Evolutionary conservation across 2,888 invertebrate species (phyloP).

Genomic region (Electrophaes corylata): DNA sequence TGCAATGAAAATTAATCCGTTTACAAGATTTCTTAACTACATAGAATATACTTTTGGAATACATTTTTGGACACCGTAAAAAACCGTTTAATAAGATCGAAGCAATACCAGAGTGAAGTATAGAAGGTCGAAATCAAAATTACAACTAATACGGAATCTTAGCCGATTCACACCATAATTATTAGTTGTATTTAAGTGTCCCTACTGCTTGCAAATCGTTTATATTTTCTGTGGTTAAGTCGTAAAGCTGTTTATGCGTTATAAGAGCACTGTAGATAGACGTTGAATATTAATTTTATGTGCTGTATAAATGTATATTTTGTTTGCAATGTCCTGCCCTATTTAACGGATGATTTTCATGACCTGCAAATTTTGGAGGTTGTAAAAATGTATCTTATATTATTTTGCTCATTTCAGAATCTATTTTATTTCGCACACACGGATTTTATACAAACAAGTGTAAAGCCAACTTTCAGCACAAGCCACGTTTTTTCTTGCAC

Average conservation of each 20-base stretch:
- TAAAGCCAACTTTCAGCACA: neutral
- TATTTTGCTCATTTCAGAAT: neutral
- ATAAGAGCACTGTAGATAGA: slow-evolving; percentile 40
- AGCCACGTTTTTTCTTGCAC: neutral
- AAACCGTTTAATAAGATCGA: neutral
- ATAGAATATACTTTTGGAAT: too few relatives aligned
- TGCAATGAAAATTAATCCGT: too few relatives aligned
- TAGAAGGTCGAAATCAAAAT: neutral
- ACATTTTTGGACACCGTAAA: neutral
- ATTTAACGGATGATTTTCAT: slow-evolving; percentile 24
- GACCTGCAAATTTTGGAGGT: slow-evolving; percentile 16
- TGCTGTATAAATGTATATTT: slow-evolving; percentile 36
- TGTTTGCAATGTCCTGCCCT: slow-evolving; percentile 23
- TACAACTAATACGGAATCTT: too few relatives aligned
- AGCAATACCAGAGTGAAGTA: neutral
- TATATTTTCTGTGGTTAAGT: slow-evolving; percentile 18
- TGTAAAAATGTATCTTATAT: slow-evolving; percentile 8
- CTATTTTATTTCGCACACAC: too few relatives aligned
- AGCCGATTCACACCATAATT: neutral
- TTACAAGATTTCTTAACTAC: too few relatives aligned
- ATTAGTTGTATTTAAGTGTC: neutral
- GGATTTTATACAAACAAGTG: too few relatives aligned
- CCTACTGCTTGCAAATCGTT: neutral
- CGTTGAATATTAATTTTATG: slow-evolving; percentile 55
- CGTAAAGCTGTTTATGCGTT: slow-evolving; percentile 49